Base-by-base conservation (phyloP, 2,797 vertebrate species). In the Lepus townsendii region DNA sequence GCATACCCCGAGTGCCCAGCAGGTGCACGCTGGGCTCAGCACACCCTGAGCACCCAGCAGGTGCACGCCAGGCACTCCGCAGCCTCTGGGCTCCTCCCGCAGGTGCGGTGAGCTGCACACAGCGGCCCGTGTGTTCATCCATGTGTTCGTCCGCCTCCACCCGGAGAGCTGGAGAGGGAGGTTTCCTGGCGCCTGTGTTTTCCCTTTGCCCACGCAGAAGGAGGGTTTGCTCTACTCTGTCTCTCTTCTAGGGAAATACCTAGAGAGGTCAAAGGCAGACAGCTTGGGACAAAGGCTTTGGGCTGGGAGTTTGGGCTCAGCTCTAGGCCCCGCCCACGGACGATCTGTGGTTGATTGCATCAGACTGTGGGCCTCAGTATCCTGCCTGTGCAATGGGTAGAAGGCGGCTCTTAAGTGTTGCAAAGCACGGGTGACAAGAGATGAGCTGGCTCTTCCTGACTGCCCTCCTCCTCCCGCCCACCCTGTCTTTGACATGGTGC, bases 211-310 rank as follows among this genome's bases (percentile, higher is more conserved):
- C 11, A 73, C 3, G 68, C 8, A 14, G 19, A 65, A 72, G 13
- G 90, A 76, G 22, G 30, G 42, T 20, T 93, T 89, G 16, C 73
- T 92, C 93, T 52, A 17, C 35, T 83, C 80, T 16, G 24, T 82
- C 42, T 84, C 7, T 20, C 77, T 83, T 91, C 50, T 88, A 38
- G 52, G 38, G 26, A 82, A 82, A 60, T 32, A n/a, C 16, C 32
- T 92, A 30, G 62, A 63, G 54, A 54, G 38, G 32, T 88, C 72
- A 85, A 85, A 84, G 50, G 79, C 80, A 84, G 50, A 85, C 4
- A n/a, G 32, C 16, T 69, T 78, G 27, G 32, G 9, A 60, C 16
- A 54, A 82, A 73, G 17, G 54, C 1, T 79, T 27, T 17, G 47
- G 57, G 42, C 24, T 82, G 47, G 38, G 83, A 84, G 22, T 65